A percentile compares a stretch with the other conserved stretches of the same genome.
Evolutionary conservation across 2,888 invertebrate genomes (phyloP).

Genomic region (Barypeithes pellucidus): DNA sequence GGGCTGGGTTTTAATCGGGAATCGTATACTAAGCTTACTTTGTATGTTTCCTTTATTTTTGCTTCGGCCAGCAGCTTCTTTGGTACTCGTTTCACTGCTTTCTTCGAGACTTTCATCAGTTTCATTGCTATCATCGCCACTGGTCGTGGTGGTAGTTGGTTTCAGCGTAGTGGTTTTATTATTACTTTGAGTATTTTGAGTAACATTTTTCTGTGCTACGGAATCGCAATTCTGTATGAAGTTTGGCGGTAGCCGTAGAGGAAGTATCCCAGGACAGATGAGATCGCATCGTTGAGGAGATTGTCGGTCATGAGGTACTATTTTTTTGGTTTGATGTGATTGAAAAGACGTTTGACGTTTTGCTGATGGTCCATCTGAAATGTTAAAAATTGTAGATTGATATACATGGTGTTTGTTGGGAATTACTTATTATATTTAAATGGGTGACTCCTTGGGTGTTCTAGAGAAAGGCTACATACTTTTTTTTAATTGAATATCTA

Average conservation of each 20-base stretch:
- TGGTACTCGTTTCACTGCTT: background rate
- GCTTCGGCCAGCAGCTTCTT: background rate
- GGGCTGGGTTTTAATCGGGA: no score
- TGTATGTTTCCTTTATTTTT: conserved; percentile 1
- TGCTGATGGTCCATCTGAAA: background rate
- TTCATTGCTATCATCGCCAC: conserved; percentile 32
- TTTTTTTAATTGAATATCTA: no score
- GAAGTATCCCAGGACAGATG: conserved; percentile 44
- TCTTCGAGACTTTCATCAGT: conserved; percentile 29
- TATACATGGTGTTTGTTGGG: no score
- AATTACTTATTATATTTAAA: no score
- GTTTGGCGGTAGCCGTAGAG: conserved; percentile 41
- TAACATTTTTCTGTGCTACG: background rate
- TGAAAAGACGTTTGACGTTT: background rate
- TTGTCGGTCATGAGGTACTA: background rate
- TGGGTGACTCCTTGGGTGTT: no score
- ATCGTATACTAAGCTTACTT: background rate
- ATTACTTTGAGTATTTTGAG: background rate
- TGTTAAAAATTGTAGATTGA: background rate
- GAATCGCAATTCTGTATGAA: conserved; percentile 45
- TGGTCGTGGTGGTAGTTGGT: conserved; percentile 22
- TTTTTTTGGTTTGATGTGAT: conserved; percentile 12
- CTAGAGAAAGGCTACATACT: no score
- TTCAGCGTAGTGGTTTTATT: conserved; percentile 23
- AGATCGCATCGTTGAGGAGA: conserved; percentile 46